Evolutionary conservation across 2,888 invertebrate species (phyloP), one percentile per base, ranked within the genome.

Genomic region (Limnephilus lunatus): DNA sequence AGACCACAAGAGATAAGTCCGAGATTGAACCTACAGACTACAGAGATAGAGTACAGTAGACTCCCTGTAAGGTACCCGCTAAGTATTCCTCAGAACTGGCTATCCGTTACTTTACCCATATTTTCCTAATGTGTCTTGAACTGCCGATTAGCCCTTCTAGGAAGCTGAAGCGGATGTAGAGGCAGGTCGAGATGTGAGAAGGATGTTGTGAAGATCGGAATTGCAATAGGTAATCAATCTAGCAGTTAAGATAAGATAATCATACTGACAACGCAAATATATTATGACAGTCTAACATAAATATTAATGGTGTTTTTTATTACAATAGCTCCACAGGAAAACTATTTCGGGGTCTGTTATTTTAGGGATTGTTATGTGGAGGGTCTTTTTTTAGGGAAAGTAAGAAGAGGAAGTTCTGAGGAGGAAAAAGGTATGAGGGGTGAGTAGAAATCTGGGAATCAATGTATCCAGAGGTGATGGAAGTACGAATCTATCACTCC

Each of bases 71-170:
- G 5, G 19, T 68, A 68, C 53, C 53, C 53, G 53, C 53, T 7
- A 25, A 19, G 19, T 68, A 68, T 68, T 32, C n/a, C 86, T 86
- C 86, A 53, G 86, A 86, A 48, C 86, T 31, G 86, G n/a, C 86
- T 53, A 80, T 5, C 91, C 91, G 91, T 91, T 91, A 91, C 44
- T 31, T 81, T 86, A 91, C 91, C 91, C 81, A 91, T 80, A 90
- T 91, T 91, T 91, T 91, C 48, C 19, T 31, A 85, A 85, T 53
- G 53, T 15, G 9, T 80, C 31, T 35, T 44, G 39, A 85, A 85
- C 85, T 39, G 44, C 35, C 44, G 85, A 44, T 44, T 35, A 85
- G 44, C 44, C 85, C 44, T 85, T 85, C 85, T 85, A 2, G 39
- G 85, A 85, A 85, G 12, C n/a, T 39, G 11, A 25, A 85, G n/a